Base-by-base conservation (phyloP, 2,888 invertebrate species). In the Neelides folsomi region DNA sequence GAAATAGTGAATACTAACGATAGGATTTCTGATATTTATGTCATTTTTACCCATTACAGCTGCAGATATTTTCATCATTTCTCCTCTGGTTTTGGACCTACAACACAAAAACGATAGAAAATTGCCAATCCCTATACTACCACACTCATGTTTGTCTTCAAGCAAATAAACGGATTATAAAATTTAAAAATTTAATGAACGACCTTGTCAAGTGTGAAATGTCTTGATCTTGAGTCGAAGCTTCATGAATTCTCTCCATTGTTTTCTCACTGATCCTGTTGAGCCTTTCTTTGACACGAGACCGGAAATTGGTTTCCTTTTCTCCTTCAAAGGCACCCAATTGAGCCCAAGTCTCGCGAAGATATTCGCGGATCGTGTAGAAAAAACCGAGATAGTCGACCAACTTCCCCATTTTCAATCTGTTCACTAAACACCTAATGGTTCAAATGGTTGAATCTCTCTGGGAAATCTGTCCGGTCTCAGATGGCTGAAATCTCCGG, bases 1-100 rank as follows among this genome's bases (percentile, higher is more conserved):
- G 8, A 36, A 12, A 9, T 36, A 9, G n/a, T n/a, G n/a, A n/a
- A n/a, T n/a, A n/a, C n/a, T n/a, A n/a, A n/a, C n/a, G n/a, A n/a
- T n/a, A 13, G 38, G n/a, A 13, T 15, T 38, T 38, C 38, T 38
- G 4, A 13, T 1, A 59, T 93, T n/a, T n/a, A n/a, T n/a, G n/a
- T n/a, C n/a, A n/a, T n/a, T n/a, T n/a, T 27, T 7, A 1, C 95
- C 94, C 85, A 92, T 93, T 1, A 95, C 93, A 0, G 92, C 92
- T 1, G 92, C 86, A 16, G 92, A 93, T 59, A 94, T 80, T 9
- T 88, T 77, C 60, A 92, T 79, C 62, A 94, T 72, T 69, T 93
- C 90, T 47, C 76, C 72, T 15, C 86, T 76, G 12, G 82, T 81
- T 73, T 90, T 90, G 59, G 77, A 75, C 71, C 88, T 88, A n/a